Percentiles rank a stretch among this genome's conserved stretches.
Conservation (phyloP, 2,797 vertebrate genomes). For the Coracias cyanogaster region DNA sequence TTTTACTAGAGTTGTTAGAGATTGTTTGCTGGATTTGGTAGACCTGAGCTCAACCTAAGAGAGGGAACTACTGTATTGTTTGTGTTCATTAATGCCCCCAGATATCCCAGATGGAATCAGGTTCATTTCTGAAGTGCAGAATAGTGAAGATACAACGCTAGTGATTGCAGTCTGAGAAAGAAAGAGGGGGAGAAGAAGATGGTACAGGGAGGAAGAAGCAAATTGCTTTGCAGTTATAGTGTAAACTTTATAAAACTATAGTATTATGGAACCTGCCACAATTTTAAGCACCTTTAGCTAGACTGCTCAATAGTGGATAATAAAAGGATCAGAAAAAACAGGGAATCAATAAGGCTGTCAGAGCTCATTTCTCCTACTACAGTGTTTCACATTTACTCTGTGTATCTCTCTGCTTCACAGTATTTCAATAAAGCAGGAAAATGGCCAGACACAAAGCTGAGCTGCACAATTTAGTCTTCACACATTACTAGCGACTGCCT, state of each 20-base stretch:
- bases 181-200: background rate
- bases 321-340: conserved; percentile 13
- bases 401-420: background rate
- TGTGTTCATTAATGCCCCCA: background rate
- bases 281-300: background rate
- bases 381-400: background rate
- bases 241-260: background rate
- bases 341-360: background rate
- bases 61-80: background rate
- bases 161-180: background rate
- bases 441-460: background rate
- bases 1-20: background rate
- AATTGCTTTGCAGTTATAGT: background rate
- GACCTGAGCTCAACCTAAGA: background rate
- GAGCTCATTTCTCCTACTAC: background rate
- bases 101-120: background rate
- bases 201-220: background rate
- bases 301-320: background rate
- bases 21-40: background rate
- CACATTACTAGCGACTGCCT: background rate
- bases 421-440: conserved; percentile 5
- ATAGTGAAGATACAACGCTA: background rate
- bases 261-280: background rate
- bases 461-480: background rate
- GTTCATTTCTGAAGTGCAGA: background rate